Conservation (phyloP, 2,113 vertebrate species). For the Sterrhoptilus dennistouni region DNA sequence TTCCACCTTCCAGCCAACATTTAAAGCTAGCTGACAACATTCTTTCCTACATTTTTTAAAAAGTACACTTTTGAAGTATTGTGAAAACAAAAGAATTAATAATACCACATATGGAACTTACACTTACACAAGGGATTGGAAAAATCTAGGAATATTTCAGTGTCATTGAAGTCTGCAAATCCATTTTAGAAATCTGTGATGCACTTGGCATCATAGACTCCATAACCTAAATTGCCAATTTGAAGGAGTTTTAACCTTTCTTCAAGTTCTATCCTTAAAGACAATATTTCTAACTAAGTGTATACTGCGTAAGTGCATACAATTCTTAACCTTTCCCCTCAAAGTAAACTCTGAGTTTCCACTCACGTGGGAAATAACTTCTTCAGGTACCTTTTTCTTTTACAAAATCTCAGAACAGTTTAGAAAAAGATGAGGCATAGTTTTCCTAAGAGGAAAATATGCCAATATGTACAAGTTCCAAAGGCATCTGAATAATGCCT, state of each 20-base stretch:
- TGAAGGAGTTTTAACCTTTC: background rate
- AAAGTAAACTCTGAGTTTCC: background rate
- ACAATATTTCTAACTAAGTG: background rate
- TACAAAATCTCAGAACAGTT: background rate
- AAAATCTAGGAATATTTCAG: background rate
- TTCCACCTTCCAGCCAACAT: background rate
- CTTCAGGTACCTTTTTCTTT: background rate
- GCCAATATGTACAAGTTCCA: background rate
- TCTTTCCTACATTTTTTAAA: background rate
- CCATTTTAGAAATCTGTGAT: background rate
- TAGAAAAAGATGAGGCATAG: background rate
- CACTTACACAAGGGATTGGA: background rate
- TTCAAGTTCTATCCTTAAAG: background rate
- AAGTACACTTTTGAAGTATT: background rate
- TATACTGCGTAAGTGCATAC: background rate
- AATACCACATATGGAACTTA: background rate
- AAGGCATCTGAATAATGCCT: background rate
- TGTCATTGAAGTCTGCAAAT: background rate
- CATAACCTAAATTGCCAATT: background rate
- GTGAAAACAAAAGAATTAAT: background rate
- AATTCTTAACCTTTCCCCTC: background rate
- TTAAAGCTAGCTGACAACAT: background rate
- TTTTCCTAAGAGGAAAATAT: background rate
- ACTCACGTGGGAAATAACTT: background rate
- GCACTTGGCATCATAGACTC: background rate